phyloP scores from a whole-genome alignment of 2,888 invertebrate species.

The Caenorhabditis zanzibari region DNA sequence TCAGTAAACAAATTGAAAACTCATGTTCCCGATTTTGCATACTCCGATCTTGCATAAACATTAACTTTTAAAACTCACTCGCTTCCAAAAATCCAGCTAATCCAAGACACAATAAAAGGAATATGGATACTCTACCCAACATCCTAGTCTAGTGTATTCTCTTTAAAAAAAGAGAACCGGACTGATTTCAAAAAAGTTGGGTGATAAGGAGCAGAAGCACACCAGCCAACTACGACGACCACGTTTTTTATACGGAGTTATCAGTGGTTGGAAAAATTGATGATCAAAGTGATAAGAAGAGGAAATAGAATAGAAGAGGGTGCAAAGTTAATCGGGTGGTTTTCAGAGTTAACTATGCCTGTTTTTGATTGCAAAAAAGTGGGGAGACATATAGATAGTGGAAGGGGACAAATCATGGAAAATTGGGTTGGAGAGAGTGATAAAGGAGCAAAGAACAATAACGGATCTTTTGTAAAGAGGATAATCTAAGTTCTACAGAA shows the following conservation, averaged over 20 bases:
- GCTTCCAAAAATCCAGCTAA: constrained; percentile 17
- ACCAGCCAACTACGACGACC: constrained; percentile 10
- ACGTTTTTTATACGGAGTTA: constrained; percentile 48
- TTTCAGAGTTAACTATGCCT: constrained; percentile 42
- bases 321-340: background rate
- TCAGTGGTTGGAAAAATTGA: constrained; percentile 14
- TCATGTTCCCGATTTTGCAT: too few species aligned
- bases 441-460: background rate
- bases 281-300: constrained; percentile 12
- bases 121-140: background rate
- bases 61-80: constrained; percentile 22
- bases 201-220: constrained; percentile 20
- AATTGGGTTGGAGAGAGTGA: background rate
- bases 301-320: background rate
- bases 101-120: background rate
- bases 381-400: constrained; percentile 23
- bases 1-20: too few species aligned
- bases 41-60: too few species aligned
- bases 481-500: background rate
- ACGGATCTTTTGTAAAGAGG: background rate
- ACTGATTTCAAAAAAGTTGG: background rate
- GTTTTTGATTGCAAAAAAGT: constrained; percentile 6
- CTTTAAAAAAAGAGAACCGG: background rate
- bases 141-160: constrained; percentile 51
- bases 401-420: constrained; percentile 35